These are phyloP conservation scores for Labeo calbasu DNA, from an alignment of 2,797 vertebrate species.

Conservation along the genomic window DNA sequence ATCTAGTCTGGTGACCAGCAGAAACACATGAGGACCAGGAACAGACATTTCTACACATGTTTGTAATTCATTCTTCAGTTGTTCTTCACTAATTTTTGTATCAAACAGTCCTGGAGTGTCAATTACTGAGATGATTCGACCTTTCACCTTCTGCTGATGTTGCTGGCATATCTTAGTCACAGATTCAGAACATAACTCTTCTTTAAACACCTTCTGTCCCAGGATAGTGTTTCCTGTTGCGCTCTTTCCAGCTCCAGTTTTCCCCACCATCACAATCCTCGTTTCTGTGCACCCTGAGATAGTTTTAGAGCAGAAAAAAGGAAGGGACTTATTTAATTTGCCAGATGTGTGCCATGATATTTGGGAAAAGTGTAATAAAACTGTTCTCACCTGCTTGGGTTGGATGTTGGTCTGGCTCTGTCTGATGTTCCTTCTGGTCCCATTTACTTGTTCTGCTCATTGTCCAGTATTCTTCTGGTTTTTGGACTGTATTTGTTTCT, in stretches of 20 bases:
- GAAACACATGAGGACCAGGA: too few relatives aligned
- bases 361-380: neutral
- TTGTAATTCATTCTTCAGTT: too few relatives aligned
- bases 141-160: neutral
- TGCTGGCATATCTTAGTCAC: neutral
- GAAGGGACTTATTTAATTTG: too few relatives aligned
- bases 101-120: conserved; percentile 5
- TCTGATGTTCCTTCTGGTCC: neutral
- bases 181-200: neutral
- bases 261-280: conserved; percentile 32
- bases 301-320: neutral
- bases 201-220: neutral
- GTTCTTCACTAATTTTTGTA: too few relatives aligned
- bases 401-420: neutral
- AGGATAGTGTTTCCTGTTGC: conserved; percentile 43
- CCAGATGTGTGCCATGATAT: neutral
- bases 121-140: neutral
- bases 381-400: neutral
- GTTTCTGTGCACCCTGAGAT: neutral
- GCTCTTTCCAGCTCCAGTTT: conserved; percentile 43
- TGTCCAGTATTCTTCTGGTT: too few relatives aligned
- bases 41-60: too few relatives aligned
- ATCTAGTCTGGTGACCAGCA: too few relatives aligned
- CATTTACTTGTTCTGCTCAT: rapidly evolving
- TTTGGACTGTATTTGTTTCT: neutral